A percentile compares a stretch with the other conserved stretches of the same genome.
Conservation (phyloP, 2,888 invertebrate species). For the Ferrisia virgata region DNA sequence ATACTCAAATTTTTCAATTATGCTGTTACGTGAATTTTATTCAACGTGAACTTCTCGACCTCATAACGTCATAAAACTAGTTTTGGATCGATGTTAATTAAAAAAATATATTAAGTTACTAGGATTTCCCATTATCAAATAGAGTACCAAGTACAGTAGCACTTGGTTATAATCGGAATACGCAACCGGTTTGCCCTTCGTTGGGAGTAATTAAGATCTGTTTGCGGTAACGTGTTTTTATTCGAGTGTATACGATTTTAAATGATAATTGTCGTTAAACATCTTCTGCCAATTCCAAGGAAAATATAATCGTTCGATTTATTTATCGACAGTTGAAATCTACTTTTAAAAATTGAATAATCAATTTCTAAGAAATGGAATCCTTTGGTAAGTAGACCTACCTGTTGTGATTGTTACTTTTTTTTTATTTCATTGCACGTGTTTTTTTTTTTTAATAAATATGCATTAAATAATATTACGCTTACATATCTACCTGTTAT, state of each 20-base stretch:
- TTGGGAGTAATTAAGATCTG: neutral
- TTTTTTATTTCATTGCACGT: neutral
- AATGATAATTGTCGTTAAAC: neutral
- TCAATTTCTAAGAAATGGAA: neutral
- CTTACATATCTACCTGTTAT: no score
- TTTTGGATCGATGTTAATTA: neutral
- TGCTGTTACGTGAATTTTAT: no score
- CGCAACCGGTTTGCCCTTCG: conserved; percentile 15
- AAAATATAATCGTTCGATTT: no score
- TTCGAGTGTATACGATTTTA: no score
- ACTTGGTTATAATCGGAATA: neutral
- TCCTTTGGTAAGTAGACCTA: neutral
- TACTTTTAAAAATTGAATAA: neutral
- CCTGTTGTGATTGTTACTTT: neutral
- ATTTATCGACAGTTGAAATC: no score
- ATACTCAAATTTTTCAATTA: no score
- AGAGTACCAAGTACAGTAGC: neutral
- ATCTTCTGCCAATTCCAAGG: no score
- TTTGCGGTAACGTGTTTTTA: conserved; percentile 3
- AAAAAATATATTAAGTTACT: no score
- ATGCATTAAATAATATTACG: no score
- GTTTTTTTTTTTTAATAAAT: no score
- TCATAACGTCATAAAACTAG: neutral
- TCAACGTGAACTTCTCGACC: neutral
- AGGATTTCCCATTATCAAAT: neutral